Evolutionary conservation across 2,888 invertebrate genomes (phyloP).

Genomic region (Drosophila parthenogenetica): DNA sequence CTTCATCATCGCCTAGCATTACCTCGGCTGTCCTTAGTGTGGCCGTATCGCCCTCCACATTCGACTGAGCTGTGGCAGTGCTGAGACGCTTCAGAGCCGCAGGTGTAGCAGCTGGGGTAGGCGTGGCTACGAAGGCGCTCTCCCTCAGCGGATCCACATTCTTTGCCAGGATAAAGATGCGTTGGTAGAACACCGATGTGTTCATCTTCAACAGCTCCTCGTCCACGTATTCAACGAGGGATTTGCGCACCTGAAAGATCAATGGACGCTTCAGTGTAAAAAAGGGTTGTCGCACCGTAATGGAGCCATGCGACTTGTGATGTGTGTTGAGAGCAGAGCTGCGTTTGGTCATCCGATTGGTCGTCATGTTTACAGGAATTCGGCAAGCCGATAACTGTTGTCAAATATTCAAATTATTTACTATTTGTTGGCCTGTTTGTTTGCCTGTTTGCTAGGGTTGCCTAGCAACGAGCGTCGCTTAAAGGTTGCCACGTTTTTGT

Average conservation of each 20-base stretch:
- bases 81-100: background rate
- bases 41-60: conserved; percentile 12
- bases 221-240: conserved; percentile 72
- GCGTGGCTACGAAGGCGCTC: background rate
- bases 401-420: conserved; percentile 14
- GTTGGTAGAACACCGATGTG: conserved; percentile 77
- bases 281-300: conserved; percentile 14
- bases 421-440: background rate
- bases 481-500: background rate
- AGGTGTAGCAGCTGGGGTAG: background rate
- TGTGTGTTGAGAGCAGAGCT: no score
- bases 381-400: conserved; percentile 1
- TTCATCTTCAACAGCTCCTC: conserved; percentile 60
- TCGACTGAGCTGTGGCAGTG: background rate
- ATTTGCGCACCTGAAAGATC: conserved; percentile 69
- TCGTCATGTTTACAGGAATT: background rate
- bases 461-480: background rate
- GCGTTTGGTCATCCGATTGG: background rate
- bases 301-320: background rate
- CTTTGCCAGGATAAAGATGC: conserved; percentile 73
- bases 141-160: conserved; percentile 42
- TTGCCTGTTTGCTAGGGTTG: background rate
- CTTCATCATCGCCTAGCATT: conserved; percentile 18
- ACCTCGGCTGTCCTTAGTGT: conserved; percentile 3
- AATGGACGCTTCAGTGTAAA: conserved; percentile 52